Evolutionary conservation across 2,113 vertebrate species (phyloP).

Genomic region (Laticauda laticaudata): DNA sequence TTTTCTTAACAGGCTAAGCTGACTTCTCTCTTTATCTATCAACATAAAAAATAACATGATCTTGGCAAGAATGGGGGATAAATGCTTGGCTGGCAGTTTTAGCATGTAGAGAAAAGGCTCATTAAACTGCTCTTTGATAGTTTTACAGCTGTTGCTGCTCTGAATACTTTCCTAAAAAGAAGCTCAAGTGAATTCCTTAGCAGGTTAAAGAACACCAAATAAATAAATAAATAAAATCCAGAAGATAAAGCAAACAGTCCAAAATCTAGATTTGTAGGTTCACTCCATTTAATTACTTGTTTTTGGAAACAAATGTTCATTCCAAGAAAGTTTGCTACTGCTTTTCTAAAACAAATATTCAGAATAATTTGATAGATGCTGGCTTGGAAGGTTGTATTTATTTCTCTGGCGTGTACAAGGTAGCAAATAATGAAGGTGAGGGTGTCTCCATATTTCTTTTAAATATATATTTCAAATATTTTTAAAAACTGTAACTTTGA

Average conservation of each 20-base stretch:
- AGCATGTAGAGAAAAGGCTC: background rate
- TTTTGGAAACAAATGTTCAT: background rate
- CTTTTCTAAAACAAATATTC: background rate
- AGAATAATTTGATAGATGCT: background rate
- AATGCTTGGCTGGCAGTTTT: constrained; percentile 8
- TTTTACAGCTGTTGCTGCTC: background rate
- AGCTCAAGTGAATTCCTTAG: background rate
- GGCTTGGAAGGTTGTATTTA: background rate
- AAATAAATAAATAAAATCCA: background rate
- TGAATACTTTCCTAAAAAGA: background rate
- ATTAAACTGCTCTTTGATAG: background rate
- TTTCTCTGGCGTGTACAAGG: background rate
- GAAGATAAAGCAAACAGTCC: background rate
- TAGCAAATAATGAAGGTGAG: background rate
- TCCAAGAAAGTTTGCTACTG: background rate
- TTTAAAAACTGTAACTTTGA: background rate
- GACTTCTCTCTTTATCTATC: constrained; percentile 8
- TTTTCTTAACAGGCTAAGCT: constrained; percentile 7
- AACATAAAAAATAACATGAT: constrained; percentile 5
- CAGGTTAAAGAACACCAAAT: background rate
- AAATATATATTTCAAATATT: background rate
- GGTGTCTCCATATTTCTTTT: background rate
- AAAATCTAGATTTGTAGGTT: background rate
- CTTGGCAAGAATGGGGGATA: background rate
- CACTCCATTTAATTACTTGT: background rate